phyloP scores from a whole-genome alignment of 2,113 vertebrate genomes.

The Pseudolaguvia tuberculata region DNA sequence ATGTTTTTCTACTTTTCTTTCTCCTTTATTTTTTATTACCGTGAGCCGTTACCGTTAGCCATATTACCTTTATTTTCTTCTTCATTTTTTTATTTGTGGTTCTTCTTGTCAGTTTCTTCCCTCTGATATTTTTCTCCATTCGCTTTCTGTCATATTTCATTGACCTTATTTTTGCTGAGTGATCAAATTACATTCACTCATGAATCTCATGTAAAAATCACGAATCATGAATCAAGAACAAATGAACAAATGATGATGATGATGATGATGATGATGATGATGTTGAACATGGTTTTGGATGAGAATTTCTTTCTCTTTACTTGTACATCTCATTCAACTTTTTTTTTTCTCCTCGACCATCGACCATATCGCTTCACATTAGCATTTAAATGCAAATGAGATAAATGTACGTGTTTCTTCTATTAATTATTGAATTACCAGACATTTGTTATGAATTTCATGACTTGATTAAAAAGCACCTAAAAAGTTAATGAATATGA shows the following conservation, averaged over 20 bases:
- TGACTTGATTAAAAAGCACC: no score
- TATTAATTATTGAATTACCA: no score
- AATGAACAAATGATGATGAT: constrained; percentile 13
- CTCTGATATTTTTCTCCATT: not conserved
- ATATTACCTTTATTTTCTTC: not conserved
- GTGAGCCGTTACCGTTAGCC: no score
- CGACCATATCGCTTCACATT: not conserved
- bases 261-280: no score
- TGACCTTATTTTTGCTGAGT: constrained; percentile 1
- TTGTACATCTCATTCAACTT: not conserved
- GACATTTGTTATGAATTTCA: no score
- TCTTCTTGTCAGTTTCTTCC: not conserved
- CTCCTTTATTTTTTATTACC: not conserved
- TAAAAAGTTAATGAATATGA: no score
- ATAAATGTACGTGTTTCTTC: no score
- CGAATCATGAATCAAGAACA: not conserved
- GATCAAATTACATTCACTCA: not conserved
- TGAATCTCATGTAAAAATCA: constrained; percentile 6
- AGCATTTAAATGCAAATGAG: not conserved
- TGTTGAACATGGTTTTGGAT: constrained; percentile 8
- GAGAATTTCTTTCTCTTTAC: not conserved
- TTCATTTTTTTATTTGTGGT: not conserved
- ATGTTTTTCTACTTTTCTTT: not conserved
- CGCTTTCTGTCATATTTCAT: not conserved
- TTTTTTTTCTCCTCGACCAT: not conserved